These are phyloP conservation scores for Acanthornis magna DNA, from an alignment of 2,797 vertebrate species.

Conservation along the genomic window DNA sequence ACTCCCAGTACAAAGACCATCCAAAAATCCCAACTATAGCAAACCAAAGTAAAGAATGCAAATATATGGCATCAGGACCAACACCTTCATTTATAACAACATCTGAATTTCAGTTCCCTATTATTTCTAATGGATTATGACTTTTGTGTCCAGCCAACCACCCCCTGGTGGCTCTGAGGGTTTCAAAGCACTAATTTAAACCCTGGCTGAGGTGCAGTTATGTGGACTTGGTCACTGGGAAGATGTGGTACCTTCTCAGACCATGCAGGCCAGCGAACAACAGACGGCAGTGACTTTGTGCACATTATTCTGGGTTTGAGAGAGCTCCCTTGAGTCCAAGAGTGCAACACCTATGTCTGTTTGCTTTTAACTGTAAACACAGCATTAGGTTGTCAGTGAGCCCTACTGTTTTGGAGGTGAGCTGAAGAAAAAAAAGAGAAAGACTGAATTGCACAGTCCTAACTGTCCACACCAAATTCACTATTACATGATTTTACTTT, in stretches of 20 bases:
- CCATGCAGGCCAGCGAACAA: neutral
- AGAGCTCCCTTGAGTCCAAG: neutral
- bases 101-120: neutral
- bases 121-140: neutral
- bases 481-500: neutral
- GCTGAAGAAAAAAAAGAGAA: neutral
- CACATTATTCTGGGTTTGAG: neutral
- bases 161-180: neutral
- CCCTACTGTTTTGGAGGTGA: neutral
- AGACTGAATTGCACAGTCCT: neutral
- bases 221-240: neutral
- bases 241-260: neutral
- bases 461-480: neutral
- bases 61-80: neutral
- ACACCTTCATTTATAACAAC: neutral
- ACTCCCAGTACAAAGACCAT: neutral
- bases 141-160: neutral
- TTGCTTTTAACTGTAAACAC: neutral
- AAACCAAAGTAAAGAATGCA: neutral
- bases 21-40: neutral
- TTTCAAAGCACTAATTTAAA: neutral
- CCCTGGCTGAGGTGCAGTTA: neutral
- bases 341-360: neutral
- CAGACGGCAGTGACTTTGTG: neutral
- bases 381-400: neutral